Evolutionary conservation across 2,113 vertebrate species (phyloP).

Genomic region (Dermatemys mawii): DNA sequence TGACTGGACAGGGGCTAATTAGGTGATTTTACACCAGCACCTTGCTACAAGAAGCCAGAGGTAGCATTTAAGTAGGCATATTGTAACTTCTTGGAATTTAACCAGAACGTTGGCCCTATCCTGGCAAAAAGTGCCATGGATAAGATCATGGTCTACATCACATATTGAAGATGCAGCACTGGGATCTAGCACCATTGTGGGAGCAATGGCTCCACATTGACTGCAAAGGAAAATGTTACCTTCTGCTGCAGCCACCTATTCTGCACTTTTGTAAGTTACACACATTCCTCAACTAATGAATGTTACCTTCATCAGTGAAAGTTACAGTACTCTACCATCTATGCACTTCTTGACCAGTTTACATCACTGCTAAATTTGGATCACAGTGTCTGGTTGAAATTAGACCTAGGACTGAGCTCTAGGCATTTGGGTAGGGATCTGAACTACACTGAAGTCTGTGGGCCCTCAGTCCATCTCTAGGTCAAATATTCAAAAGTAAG

Average conservation of each 20-base stretch:
- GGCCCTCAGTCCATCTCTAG: neutral
- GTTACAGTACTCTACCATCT: neutral
- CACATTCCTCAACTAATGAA: neutral
- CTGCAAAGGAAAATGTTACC: neutral
- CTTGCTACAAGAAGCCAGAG: neutral
- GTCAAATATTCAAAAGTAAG: neutral
- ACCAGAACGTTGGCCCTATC: neutral
- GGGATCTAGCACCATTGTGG: neutral
- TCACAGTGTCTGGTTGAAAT: accelerated
- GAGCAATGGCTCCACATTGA: neutral
- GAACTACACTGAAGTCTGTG: accelerated
- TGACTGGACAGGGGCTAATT: too few relatives aligned
- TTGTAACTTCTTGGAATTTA: neutral
- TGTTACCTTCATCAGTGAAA: neutral
- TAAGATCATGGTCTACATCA: neutral
- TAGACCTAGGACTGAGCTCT: accelerated
- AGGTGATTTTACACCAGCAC: too few relatives aligned
- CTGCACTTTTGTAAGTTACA: neutral
- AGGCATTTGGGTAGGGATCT: neutral
- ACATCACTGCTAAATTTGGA: accelerated
- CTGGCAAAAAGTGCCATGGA: neutral
- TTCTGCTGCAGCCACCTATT: neutral
- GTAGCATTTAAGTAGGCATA: neutral
- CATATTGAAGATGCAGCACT: neutral
- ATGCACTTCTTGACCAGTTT: neutral